These are phyloP conservation scores for Myrmophylax atrothorax DNA, from an alignment of 2,113 vertebrate genomes.

Conservation along the genomic window DNA sequence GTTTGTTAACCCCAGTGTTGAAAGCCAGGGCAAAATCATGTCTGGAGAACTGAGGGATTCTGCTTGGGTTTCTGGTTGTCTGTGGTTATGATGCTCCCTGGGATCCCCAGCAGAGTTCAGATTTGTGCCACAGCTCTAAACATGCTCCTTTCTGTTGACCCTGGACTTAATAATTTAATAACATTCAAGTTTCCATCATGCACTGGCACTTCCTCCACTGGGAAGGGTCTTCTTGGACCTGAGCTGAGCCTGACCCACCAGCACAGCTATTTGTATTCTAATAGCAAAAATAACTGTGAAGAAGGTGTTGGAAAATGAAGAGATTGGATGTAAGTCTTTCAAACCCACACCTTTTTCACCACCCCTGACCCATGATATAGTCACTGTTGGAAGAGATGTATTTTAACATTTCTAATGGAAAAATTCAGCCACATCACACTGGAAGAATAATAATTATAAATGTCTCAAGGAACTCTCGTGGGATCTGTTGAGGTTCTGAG, in stretches of 20 bases:
- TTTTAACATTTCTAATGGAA: not conserved
- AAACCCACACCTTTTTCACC: not conserved
- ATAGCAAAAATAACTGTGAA: not conserved
- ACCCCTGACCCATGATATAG: not conserved
- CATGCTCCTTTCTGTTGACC: rapidly evolving
- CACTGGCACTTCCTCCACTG: not conserved
- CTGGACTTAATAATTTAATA: not conserved
- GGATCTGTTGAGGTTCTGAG: not conserved
- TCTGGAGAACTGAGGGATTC: not conserved
- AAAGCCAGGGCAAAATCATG: not conserved
- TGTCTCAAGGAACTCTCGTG: not conserved
- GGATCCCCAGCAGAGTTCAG: not conserved
- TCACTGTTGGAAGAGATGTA: not conserved
- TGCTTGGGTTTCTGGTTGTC: not conserved
- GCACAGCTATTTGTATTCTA: not conserved
- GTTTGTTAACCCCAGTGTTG: not conserved
- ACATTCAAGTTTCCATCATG: not conserved
- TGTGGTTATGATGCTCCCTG: not conserved
- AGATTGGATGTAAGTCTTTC: not conserved
- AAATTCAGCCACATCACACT: not conserved
- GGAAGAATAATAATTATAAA: not conserved
- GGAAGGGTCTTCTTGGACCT: not conserved
- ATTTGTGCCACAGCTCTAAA: not conserved
- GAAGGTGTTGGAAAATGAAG: not conserved
- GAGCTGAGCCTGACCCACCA: not conserved